These are phyloP conservation scores for Drosophila cyrtoloma DNA, from an alignment of 2,888 invertebrate genomes.

Conservation along the genomic window DNA sequence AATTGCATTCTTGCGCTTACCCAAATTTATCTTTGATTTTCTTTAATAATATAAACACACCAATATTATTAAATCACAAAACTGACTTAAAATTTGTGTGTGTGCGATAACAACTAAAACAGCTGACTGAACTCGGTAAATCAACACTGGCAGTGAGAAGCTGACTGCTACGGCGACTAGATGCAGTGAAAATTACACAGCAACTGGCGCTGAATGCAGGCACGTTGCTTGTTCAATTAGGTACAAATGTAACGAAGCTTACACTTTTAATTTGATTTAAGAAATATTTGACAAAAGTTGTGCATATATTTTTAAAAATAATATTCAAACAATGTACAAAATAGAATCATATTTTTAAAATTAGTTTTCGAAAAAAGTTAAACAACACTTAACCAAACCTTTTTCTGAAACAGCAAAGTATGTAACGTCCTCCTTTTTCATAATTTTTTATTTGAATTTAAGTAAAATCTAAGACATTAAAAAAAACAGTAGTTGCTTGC, in stretches of 20 bases:
- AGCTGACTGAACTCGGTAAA: slow-evolving; percentile 44
- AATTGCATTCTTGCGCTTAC: slow-evolving; percentile 35
- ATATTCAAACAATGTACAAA: neutral
- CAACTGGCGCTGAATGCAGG: neutral
- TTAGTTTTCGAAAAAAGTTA: neutral
- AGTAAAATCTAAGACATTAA: neutral
- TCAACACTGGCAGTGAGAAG: slow-evolving; percentile 16
- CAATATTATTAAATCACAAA: slow-evolving; percentile 6
- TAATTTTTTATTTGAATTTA: neutral
- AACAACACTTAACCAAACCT: too few relatives aligned
- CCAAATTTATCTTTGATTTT: slow-evolving; percentile 28
- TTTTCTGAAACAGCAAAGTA: neutral
- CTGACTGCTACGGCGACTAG: slow-evolving; percentile 46
- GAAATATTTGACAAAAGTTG: neutral
- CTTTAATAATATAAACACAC: slow-evolving; percentile 12
- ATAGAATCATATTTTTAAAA: neutral
- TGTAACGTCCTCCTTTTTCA: neutral
- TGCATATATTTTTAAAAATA: neutral
- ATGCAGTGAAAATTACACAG: neutral
- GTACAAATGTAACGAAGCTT: neutral
- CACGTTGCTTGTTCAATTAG: neutral
- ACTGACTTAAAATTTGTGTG: slow-evolving; percentile 46
- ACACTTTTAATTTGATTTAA: neutral
- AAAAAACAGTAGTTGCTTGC: neutral
- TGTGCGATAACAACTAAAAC: slow-evolving; percentile 33